Conservation (phyloP, 2,797 vertebrate species). For the Smutsia gigantea region DNA sequence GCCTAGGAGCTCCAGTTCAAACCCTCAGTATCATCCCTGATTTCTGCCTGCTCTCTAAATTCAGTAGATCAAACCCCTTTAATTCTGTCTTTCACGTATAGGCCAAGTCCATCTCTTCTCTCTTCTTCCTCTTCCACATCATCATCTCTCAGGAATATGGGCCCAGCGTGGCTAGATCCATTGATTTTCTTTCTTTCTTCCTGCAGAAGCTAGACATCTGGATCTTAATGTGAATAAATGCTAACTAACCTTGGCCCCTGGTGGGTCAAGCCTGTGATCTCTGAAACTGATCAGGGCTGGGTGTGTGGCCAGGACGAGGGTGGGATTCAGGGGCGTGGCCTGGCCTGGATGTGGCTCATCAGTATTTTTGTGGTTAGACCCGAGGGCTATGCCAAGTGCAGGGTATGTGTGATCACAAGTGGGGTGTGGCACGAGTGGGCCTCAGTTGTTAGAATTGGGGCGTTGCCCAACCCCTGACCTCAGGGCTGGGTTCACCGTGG, state of each 20-base stretch:
- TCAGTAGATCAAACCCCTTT: not conserved
- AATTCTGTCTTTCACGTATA: accelerated
- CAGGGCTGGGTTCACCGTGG: not conserved
- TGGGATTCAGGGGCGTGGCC: not conserved
- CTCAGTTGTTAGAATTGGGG: not conserved
- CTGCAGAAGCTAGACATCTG: not conserved
- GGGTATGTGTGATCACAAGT: not conserved
- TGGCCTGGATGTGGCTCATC: not conserved
- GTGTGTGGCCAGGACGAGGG: not conserved
- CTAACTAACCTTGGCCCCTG: not conserved
- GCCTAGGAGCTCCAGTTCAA: accelerated
- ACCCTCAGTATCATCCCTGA: not conserved
- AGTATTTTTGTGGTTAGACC: not conserved
- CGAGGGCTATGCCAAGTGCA: not conserved
- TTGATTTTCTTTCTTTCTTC: not conserved
- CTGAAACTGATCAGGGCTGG: not conserved
- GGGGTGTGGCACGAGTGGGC: not conserved
- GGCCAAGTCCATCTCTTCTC: not conserved
- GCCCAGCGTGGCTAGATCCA: not conserved
- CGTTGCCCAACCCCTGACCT: not conserved
- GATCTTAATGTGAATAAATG: not conserved
- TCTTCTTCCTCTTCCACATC: not conserved
- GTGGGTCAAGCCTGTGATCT: not conserved
- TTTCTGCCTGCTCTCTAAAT: accelerated
- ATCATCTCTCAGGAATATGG: not conserved